These are phyloP conservation scores for Girardinichthys multiradiatus DNA, from an alignment of 2,113 vertebrate genomes.

Conservation along the genomic window DNA sequence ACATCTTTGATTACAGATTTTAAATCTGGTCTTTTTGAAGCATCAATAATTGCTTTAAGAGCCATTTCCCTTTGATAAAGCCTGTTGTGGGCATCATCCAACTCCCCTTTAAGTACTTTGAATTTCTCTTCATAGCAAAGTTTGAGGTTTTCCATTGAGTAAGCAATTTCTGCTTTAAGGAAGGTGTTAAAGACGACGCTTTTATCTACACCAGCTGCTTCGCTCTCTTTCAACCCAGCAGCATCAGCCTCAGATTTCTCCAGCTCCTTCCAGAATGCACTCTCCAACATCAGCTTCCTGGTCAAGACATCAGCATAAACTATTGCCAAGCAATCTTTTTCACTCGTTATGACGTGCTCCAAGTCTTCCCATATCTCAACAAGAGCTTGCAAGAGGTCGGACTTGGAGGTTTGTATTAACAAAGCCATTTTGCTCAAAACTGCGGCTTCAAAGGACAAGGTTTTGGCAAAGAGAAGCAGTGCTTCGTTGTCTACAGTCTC, in stretches of 20 bases:
- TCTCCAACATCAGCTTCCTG: slow-evolving; percentile 88
- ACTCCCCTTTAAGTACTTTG: slow-evolving; percentile 85
- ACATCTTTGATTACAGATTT: slow-evolving; percentile 83
- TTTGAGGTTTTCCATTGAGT: slow-evolving; percentile 85
- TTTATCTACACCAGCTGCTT: slow-evolving; percentile 34
- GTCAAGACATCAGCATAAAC: slow-evolving; percentile 85
- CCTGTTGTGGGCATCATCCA: slow-evolving; percentile 82
- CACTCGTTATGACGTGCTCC: slow-evolving; percentile 68
- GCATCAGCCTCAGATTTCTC: slow-evolving; percentile 75
- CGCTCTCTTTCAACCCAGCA: slow-evolving; percentile 36
- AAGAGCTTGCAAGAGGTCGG: slow-evolving; percentile 82
- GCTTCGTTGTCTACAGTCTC: slow-evolving; percentile 72
- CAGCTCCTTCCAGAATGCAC: slow-evolving; percentile 87
- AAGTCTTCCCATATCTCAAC: slow-evolving; percentile 82
- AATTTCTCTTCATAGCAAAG: slow-evolving; percentile 85
- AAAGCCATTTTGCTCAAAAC: slow-evolving; percentile 90
- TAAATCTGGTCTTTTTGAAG: slow-evolving; percentile 81
- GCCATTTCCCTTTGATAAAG: slow-evolving; percentile 85
- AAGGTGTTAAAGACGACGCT: slow-evolving; percentile 66
- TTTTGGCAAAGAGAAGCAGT: slow-evolving; percentile 84
- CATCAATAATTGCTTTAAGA: slow-evolving; percentile 82
- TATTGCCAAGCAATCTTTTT: slow-evolving; percentile 71
- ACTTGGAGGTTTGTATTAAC: slow-evolving; percentile 84
- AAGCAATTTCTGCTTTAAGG: slow-evolving; percentile 88
- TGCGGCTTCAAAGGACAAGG: slow-evolving; percentile 87